These are phyloP conservation scores for Periophthalmodon schlosseri DNA, from an alignment of 2,113 vertebrate genomes.

Conservation along the genomic window DNA sequence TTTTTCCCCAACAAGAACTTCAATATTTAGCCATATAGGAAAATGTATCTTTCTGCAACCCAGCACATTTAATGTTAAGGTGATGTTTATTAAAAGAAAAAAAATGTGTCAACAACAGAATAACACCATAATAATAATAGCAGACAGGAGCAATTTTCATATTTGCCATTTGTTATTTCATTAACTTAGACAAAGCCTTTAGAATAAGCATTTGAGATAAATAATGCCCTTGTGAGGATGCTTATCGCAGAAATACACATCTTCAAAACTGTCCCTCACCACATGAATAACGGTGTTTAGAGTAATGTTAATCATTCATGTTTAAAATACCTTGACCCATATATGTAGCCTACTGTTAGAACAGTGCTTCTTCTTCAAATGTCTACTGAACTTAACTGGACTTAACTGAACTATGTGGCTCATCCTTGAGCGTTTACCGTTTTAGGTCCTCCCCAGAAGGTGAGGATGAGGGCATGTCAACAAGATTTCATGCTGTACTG, in stretches of 20 bases:
- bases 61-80: no score
- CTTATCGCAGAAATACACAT: not conserved
- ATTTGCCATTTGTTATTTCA: not conserved
- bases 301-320: not conserved
- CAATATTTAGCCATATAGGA: no score
- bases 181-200: no score
- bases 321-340: not conserved
- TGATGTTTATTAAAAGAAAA: no score
- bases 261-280: not conserved
- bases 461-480: conserved; percentile 26
- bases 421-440: conserved; percentile 34
- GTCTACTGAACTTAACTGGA: not conserved
- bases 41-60: no score
- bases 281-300: not conserved
- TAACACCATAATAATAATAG: not conserved
- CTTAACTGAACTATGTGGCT: not conserved
- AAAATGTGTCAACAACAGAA: not conserved
- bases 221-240: not conserved
- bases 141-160: not conserved
- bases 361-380: not conserved
- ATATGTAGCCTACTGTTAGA: not conserved
- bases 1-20: not conserved
- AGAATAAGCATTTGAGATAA: not conserved
- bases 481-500: conserved; percentile 43
- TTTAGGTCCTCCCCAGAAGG: conserved; percentile 2